Conservation (phyloP, 2,113 vertebrate species). For the Pholis gunnellus region DNA sequence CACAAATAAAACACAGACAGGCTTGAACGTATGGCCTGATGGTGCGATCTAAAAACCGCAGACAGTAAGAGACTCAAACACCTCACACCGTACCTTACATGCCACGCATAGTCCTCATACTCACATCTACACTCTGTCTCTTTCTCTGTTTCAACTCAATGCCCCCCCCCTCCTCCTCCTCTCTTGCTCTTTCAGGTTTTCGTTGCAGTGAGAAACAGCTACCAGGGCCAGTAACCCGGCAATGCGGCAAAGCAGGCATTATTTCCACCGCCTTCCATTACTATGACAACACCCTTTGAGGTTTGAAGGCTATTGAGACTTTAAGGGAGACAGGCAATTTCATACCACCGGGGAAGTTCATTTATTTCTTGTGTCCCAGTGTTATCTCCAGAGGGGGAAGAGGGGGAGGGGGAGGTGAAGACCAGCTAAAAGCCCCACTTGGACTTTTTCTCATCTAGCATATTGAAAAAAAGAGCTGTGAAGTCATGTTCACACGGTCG, state of each 20-base stretch:
- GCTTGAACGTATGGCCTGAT: constrained; percentile 41
- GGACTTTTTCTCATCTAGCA: constrained; percentile 25
- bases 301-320: constrained; percentile 69
- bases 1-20: constrained; percentile 8
- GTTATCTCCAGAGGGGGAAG: constrained; percentile 48
- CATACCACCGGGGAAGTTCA: constrained; percentile 69
- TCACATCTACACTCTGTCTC: constrained; percentile 22
- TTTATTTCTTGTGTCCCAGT: constrained; percentile 68
- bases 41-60: constrained; percentile 17
- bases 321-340: constrained; percentile 65
- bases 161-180: constrained; percentile 14
- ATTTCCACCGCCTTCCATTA: constrained; percentile 74
- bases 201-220: background rate
- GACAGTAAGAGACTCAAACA: constrained; percentile 32
- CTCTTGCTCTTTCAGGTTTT: too few species aligned
- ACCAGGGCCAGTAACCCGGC: constrained; percentile 44
- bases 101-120: constrained; percentile 29
- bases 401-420: background rate
- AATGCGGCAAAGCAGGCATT: constrained; percentile 74
- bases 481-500: constrained; percentile 14
- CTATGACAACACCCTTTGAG: constrained; percentile 82
- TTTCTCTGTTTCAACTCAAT: constrained; percentile 13
- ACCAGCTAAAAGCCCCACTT: constrained; percentile 41
- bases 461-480: background rate
- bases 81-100: constrained; percentile 43